phyloP scores from a whole-genome alignment of 1,140 invertebrate genomes.

The Vanessa tameamea region DNA sequence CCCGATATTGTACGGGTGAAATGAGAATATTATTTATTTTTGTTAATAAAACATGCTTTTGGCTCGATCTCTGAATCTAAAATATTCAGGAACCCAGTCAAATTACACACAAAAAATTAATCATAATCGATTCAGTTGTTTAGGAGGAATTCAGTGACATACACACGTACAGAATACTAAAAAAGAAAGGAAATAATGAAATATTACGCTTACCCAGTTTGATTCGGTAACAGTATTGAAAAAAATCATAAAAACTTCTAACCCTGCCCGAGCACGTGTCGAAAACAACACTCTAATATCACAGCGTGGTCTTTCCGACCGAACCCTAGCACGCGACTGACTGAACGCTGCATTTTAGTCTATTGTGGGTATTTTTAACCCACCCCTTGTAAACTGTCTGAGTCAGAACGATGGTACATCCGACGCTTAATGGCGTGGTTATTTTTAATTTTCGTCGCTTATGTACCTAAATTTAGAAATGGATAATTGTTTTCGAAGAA shows the following conservation, averaged over 20 bases:
- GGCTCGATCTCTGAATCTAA: no score
- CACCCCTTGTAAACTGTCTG: conserved; percentile 56
- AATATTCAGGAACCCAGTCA: no score
- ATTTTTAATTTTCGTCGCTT: conserved; percentile 21
- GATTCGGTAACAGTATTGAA: no score
- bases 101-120: no score
- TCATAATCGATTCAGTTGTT: no score
- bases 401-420: conserved; percentile 44
- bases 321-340: conserved; percentile 42
- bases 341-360: conserved; percentile 37
- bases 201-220: no score
- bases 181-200: no score
- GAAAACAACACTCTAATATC: conserved; percentile 15
- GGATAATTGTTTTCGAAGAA: conserved; percentile 2
- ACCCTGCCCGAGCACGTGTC: conserved; percentile 18
- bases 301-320: conserved; percentile 20
- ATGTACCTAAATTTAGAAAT: conserved; percentile 11
- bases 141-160: no score
- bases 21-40: no score
- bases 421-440: conserved; percentile 30
- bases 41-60: no score
- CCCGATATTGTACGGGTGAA: no score
- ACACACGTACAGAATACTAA: no score
- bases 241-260: conserved; percentile 10
- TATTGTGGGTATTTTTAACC: conserved; percentile 61